phyloP scores from a whole-genome alignment of 2,797 vertebrate species.

The Acanthurus tractus region DNA sequence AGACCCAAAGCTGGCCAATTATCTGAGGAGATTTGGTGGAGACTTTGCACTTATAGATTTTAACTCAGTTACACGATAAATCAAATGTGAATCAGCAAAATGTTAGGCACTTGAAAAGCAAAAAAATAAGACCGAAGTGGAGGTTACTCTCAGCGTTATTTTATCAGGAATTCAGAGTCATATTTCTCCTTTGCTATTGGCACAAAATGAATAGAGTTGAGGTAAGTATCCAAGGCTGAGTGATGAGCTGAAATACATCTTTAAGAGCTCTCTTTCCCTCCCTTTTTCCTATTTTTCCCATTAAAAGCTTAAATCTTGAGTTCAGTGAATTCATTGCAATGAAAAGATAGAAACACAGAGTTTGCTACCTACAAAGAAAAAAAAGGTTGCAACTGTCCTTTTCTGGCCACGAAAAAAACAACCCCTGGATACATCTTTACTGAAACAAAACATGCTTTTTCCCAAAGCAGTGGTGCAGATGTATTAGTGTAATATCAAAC shows the following conservation, averaged over 20 bases:
- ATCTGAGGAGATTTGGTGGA: slow-evolving; percentile 74
- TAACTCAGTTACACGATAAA: slow-evolving; percentile 63
- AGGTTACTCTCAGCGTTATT: slow-evolving; percentile 45
- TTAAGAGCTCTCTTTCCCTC: slow-evolving; percentile 80
- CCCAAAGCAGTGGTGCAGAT: slow-evolving; percentile 81
- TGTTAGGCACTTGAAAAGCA: slow-evolving; percentile 55
- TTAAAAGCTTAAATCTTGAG: slow-evolving; percentile 69
- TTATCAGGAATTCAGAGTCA: slow-evolving; percentile 44
- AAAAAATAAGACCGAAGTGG: slow-evolving; percentile 19
- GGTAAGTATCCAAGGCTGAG: slow-evolving; percentile 78
- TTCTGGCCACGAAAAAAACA: slow-evolving; percentile 66
- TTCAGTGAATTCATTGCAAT: slow-evolving; percentile 65
- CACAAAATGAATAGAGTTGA: slow-evolving; percentile 78
- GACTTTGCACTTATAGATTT: slow-evolving; percentile 74
- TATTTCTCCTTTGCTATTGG: slow-evolving; percentile 69
- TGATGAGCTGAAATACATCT: slow-evolving; percentile 67
- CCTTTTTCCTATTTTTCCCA: slow-evolving; percentile 79
- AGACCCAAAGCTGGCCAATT: slow-evolving; percentile 75
- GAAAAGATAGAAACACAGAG: slow-evolving; percentile 62
- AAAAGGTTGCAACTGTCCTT: slow-evolving; percentile 57
- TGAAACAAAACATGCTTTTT: slow-evolving; percentile 64
- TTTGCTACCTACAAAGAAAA: slow-evolving; percentile 61
- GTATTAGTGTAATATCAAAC: slow-evolving; percentile 76
- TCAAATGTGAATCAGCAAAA: slow-evolving; percentile 60
- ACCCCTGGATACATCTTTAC: slow-evolving; percentile 39